Evolutionary conservation across 2,888 invertebrate species (phyloP), one percentile per base, ranked within the genome.

Genomic region (Pseudococcus viburni): DNA sequence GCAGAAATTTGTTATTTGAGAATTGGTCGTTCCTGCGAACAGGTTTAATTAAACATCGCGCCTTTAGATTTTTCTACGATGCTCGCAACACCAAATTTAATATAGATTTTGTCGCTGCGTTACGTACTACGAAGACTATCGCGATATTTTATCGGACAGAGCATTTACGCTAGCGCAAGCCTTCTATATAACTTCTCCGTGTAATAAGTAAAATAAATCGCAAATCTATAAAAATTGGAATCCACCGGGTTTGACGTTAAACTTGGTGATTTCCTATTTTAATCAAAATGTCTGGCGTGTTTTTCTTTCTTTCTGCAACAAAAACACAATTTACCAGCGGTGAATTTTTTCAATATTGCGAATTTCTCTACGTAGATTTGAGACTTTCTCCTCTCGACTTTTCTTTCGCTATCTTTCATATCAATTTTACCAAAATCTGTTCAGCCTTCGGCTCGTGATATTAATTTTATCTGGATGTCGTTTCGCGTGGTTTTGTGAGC

Each of bases 271-370:
- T 73, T 83, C 33, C 80, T 19, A 83, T 83, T 83, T 83, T 83
- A 46, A 83, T 83, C 19, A 46, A 83, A 83, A 83, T 33, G 80
- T 83, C 46, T 46, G n/a, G 80, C 80, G 80, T 33, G 33, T 46
- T 83, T 83, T 46, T 83, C 15, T 26, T 22, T 12, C 33, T 33
- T 33, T 17, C 33, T 7, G 2, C 80, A 19, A 83, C 46, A 46
- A 15, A 42, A 19, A 46, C 42, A 46, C 26, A 46, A 9, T 83
- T 83, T 46, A 83, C 46, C 80, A 46, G 19, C 80, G 46, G n/a
- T 46, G 46, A 83, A 83, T 83, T 83, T 83, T 83, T 83, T 83
- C 80, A 83, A 83, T 83, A 83, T 83, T 83, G 80, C 80, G 80
- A 83, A 19, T 83, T 83, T 83, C 80, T 83, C 80, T 83, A 83